phyloP scores from a whole-genome alignment of 2,797 vertebrate species.

The Thamnophis elegans region DNA sequence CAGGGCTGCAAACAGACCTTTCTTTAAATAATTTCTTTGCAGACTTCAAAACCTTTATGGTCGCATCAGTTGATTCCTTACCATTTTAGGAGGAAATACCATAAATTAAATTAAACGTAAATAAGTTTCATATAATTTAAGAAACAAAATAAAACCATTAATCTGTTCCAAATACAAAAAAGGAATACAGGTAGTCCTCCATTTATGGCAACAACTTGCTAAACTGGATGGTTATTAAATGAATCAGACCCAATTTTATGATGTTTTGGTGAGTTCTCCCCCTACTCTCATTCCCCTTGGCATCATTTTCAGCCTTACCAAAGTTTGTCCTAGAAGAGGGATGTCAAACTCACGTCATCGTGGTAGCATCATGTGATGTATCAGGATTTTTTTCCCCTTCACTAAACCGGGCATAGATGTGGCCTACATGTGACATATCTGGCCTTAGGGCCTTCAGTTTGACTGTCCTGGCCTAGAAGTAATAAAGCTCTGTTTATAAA shows the following conservation, averaged over 20 bases:
- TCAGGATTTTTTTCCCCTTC: too few species aligned
- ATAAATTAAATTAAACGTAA: not conserved
- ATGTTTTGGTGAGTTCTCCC: not conserved
- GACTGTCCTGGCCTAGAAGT: not conserved
- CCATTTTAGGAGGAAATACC: not conserved
- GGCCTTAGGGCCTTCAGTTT: too few species aligned
- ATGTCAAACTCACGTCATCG: too few species aligned
- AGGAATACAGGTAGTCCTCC: not conserved
- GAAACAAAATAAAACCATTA: not conserved
- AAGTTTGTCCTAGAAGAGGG: not conserved
- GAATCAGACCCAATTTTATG: too few species aligned
- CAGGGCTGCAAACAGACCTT: not conserved
- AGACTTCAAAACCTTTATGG: not conserved
- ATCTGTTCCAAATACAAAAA: not conserved
- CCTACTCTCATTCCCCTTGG: not conserved
- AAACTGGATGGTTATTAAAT: too few species aligned
- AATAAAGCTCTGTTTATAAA: not conserved
- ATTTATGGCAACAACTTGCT: too few species aligned
- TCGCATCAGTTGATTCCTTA: not conserved
- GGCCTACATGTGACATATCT: too few species aligned
- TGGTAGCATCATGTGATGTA: too few species aligned
- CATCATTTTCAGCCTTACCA: not conserved
- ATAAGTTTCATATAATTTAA: not conserved
- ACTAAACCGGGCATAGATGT: too few species aligned
- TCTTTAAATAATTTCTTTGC: not conserved